These are phyloP conservation scores for Indicator maculatus DNA, from an alignment of 2,113 vertebrate species.

Conservation along the genomic window DNA sequence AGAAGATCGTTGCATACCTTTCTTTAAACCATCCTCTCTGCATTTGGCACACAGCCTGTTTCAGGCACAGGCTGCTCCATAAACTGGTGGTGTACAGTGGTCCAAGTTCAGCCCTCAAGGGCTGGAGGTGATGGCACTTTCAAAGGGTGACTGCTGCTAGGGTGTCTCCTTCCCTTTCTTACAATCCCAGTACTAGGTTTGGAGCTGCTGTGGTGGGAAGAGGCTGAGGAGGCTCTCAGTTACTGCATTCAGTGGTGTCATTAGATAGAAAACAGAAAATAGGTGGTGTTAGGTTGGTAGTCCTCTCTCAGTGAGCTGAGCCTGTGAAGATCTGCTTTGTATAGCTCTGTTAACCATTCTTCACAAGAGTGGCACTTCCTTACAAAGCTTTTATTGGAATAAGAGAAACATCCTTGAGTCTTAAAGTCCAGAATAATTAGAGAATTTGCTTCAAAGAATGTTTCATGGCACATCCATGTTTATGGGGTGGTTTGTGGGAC, in stretches of 20 bases:
- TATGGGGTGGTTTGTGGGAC: neutral
- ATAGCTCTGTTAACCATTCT: neutral
- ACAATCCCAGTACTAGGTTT: rapidly evolving
- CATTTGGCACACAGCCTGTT: neutral
- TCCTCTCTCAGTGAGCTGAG: neutral
- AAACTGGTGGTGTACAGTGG: neutral
- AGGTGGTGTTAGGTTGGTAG: neutral
- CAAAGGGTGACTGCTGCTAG: neutral
- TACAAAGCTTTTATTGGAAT: neutral
- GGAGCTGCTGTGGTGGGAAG: neutral
- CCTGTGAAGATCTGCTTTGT: neutral
- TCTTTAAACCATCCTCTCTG: neutral
- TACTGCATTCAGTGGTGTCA: neutral
- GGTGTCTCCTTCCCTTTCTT: neutral
- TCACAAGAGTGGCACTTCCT: neutral
- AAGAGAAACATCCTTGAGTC: neutral
- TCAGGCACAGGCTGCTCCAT: neutral
- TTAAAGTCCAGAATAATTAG: neutral
- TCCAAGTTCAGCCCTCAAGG: neutral
- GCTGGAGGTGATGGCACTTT: rapidly evolving
- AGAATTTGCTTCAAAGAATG: neutral
- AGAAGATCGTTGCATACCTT: neutral
- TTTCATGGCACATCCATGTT: neutral
- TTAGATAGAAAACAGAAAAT: neutral
- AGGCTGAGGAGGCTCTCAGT: neutral